These are phyloP conservation scores for Pipra filicauda DNA, from an alignment of 2,113 vertebrate species.

Conservation along the genomic window DNA sequence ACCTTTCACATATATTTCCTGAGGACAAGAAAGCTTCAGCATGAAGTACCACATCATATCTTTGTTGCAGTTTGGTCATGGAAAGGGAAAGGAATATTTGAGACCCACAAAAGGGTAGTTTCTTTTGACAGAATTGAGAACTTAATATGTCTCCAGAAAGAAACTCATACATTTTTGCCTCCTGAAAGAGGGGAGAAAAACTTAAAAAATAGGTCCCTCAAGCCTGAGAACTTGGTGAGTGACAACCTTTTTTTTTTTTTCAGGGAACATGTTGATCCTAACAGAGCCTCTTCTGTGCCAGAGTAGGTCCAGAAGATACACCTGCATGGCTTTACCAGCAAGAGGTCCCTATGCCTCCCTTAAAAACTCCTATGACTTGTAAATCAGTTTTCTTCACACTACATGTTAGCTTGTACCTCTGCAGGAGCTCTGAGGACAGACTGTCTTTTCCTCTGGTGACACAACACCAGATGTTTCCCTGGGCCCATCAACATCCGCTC, in stretches of 20 bases:
- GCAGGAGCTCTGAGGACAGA: neutral
- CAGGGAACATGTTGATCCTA: neutral
- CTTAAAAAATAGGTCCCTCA: fast-evolving
- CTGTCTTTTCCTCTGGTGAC: neutral
- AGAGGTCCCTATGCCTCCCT: neutral
- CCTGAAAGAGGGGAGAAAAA: neutral
- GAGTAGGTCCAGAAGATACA: neutral
- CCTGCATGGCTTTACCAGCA: neutral
- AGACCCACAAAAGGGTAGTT: neutral
- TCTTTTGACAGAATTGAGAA: neutral
- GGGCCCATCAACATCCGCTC: neutral
- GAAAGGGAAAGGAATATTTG: neutral
- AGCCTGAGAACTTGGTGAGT: neutral
- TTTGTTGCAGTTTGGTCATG: neutral
- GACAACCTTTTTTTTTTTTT: neutral
- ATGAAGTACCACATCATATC: neutral
- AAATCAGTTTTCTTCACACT: neutral
- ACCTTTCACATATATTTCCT: neutral
- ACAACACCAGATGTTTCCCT: fast-evolving
- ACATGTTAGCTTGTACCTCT: fast-evolving
- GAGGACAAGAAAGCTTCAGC: neutral
- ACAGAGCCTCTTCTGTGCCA: neutral
- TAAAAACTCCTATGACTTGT: neutral
- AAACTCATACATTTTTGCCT: neutral
- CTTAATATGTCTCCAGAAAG: neutral